These are phyloP conservation scores for Diadromus collaris DNA, from an alignment of 2,888 invertebrate genomes.

Conservation along the genomic window DNA sequence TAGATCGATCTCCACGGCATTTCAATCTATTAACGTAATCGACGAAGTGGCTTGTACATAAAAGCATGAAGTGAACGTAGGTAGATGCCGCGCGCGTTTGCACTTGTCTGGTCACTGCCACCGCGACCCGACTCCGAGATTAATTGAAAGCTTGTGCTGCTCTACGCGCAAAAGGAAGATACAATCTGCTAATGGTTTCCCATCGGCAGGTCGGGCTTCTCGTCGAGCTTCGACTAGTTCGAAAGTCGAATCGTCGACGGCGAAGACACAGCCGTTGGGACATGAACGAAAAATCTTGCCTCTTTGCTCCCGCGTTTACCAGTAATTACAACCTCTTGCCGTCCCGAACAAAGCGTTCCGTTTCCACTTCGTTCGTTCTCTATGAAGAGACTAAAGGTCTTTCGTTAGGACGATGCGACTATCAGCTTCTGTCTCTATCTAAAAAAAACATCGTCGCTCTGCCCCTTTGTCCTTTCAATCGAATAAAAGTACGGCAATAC, in stretches of 20 bases:
- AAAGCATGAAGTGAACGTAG: conserved; percentile 5
- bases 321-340: conserved; percentile 52
- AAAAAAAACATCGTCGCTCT: conserved; percentile 27
- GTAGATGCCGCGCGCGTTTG: conserved; percentile 14
- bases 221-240: conserved; percentile 44
- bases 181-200: conserved; percentile 77
- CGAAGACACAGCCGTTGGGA: conserved; percentile 14
- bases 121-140: conserved; percentile 66
- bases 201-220: conserved; percentile 68
- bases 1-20: conserved; percentile 47
- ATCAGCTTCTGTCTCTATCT: not conserved
- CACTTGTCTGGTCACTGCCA: conserved; percentile 60
- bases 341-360: conserved; percentile 46
- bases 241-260: conserved; percentile 42
- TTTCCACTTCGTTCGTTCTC: conserved; percentile 39
- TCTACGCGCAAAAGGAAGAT: conserved; percentile 67
- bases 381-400: conserved; percentile 24
- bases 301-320: conserved; percentile 44
- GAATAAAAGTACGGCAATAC: conserved; percentile 5
- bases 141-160: conserved; percentile 64
- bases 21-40: conserved; percentile 68
- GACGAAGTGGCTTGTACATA: conserved; percentile 55
- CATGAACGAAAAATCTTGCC: conserved; percentile 52
- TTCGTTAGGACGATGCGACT: conserved; percentile 6
- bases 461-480: conserved; percentile 23